Percentiles rank a stretch among this genome's conserved stretches.
phyloP scores from a whole-genome alignment of 2,113 vertebrate genomes.

The Burhinus bistriatus region DNA sequence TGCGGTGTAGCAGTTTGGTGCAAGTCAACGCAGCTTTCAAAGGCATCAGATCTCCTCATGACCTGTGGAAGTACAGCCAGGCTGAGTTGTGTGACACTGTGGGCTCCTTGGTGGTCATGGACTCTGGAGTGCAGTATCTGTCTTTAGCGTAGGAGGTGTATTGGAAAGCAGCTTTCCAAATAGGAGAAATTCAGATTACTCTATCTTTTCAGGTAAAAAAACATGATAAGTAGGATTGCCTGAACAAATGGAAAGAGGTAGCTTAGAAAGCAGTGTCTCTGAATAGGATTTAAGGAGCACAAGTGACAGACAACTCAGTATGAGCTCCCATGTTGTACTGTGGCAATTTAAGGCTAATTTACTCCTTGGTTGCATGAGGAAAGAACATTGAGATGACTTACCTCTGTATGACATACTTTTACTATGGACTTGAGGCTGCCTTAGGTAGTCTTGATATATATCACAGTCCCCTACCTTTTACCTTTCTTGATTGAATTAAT shows the following conservation, averaged over 20 bases:
- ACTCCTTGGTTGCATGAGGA: neutral
- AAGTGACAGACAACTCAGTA: neutral
- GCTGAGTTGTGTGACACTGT: neutral
- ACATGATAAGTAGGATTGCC: neutral
- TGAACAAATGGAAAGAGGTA: neutral
- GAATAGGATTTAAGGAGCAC: neutral
- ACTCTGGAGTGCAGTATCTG: accelerated
- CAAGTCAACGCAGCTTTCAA: neutral
- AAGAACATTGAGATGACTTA: neutral
- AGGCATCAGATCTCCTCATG: neutral
- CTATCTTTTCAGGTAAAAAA: neutral
- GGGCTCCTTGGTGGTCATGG: neutral
- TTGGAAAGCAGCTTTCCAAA: neutral
- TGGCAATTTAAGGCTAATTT: neutral
- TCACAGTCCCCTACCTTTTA: neutral
- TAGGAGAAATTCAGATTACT: neutral
- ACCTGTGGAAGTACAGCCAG: neutral
- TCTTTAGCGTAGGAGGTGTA: neutral
- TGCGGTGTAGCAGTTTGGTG: neutral
- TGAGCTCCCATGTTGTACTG: neutral
- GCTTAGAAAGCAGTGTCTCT: neutral
- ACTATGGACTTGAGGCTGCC: neutral
- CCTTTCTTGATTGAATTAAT: neutral
- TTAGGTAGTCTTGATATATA: neutral
- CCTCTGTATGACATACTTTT: neutral